phyloP scores from a whole-genome alignment of 1,140 invertebrate genomes.

The Goniozus legneri region DNA sequence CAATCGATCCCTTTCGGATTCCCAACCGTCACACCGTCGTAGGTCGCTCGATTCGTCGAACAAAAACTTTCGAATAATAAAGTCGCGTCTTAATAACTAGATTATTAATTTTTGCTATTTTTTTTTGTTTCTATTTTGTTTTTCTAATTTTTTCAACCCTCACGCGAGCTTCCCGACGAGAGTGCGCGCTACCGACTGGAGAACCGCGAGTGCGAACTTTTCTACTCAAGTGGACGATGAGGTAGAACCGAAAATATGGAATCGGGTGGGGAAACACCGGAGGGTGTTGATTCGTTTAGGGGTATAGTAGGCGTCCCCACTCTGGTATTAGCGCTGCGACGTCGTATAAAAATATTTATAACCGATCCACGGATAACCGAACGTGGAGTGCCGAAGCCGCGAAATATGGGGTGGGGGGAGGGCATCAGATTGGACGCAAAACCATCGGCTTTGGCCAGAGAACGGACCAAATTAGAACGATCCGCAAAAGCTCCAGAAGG shows the following conservation, averaged over 20 bases:
- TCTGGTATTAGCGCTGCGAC: slow-evolving; percentile 17
- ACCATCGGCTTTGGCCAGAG: neutral
- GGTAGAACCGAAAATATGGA: too few species aligned
- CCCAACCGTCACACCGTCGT: too few species aligned
- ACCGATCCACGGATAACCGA: slow-evolving; percentile 35
- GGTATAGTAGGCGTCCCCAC: slow-evolving; percentile 25
- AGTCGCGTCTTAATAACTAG: neutral
- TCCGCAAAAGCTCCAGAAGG: slow-evolving; percentile 9
- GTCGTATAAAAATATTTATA: slow-evolving; percentile 51
- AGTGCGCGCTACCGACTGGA: too few species aligned
- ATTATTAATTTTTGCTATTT: too few species aligned
- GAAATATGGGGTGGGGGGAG: slow-evolving; percentile 8
- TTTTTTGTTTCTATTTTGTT: too few species aligned
- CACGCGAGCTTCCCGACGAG: too few species aligned
- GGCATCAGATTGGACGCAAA: neutral
- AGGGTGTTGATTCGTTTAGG: too few species aligned
- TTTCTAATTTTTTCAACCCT: too few species aligned
- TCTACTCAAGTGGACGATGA: slow-evolving; percentile 47
- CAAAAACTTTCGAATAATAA: neutral
- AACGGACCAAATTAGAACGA: slow-evolving; percentile 25
- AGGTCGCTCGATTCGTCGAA: too few species aligned
- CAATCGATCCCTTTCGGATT: too few species aligned
- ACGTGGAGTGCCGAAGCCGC: slow-evolving; percentile 16
- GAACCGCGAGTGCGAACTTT: slow-evolving; percentile 44
- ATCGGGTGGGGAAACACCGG: too few species aligned